Evolutionary conservation across 2,113 vertebrate species (phyloP).

Genomic region (Merops nubicus): DNA sequence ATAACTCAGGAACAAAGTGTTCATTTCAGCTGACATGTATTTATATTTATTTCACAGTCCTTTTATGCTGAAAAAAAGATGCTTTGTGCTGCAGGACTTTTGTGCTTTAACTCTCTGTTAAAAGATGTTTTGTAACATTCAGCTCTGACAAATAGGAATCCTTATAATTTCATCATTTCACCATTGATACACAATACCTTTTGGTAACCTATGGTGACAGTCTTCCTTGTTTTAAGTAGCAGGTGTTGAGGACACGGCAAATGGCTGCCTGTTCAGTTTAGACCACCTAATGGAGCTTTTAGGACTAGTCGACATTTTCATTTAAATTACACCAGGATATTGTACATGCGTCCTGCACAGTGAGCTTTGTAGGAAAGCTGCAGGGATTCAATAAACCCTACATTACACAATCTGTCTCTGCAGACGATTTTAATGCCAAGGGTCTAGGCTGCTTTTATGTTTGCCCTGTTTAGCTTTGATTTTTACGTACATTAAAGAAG

Average conservation of each 20-base stretch:
- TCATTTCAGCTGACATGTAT: neutral
- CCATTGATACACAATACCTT: neutral
- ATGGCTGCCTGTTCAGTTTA: neutral
- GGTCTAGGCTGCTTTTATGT: neutral
- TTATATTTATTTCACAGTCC: neutral
- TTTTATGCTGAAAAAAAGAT: neutral
- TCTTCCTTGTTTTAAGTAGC: neutral
- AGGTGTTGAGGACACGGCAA: neutral
- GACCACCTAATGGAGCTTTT: slow-evolving; percentile 11
- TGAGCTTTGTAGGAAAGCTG: slow-evolving; percentile 29
- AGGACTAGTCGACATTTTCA: slow-evolving; percentile 32
- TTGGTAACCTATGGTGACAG: slow-evolving; percentile 6
- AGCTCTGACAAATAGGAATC: neutral
- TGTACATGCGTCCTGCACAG: neutral
- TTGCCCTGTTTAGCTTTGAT: neutral
- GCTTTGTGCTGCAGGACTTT: neutral
- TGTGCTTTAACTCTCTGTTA: neutral
- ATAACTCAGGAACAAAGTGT: neutral
- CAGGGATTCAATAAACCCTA: slow-evolving; percentile 42
- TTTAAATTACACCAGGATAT: neutral
- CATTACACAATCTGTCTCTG: slow-evolving; percentile 23
- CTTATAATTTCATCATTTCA: neutral
- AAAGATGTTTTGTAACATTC: neutral
- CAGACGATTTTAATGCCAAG: neutral
- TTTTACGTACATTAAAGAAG: slow-evolving; percentile 13